phyloP scores from a whole-genome alignment of 2,797 vertebrate genomes.

The Falco biarmicus region DNA sequence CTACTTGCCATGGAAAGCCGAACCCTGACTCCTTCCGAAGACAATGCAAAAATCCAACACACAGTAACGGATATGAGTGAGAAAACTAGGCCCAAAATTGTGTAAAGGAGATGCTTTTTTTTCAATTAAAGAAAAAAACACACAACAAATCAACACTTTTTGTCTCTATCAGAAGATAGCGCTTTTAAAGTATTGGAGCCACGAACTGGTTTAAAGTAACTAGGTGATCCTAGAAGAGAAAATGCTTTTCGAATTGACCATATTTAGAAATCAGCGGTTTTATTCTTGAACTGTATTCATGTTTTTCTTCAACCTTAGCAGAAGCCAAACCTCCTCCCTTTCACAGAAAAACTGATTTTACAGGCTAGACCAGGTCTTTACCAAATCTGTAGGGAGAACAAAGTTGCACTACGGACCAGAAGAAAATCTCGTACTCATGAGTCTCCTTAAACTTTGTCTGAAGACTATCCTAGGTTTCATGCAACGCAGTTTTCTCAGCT shows the following conservation, averaged over 20 bases:
- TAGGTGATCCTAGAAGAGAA: neutral
- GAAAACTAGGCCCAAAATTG: neutral
- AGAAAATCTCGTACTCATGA: neutral
- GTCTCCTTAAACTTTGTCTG: neutral
- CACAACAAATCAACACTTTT: neutral
- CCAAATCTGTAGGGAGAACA: neutral
- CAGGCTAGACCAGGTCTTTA: neutral
- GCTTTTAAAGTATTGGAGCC: neutral
- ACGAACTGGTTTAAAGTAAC: neutral
- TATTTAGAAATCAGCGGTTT: neutral
- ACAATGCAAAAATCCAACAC: neutral
- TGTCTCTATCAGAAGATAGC: neutral
- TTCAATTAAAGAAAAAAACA: neutral
- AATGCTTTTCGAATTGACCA: neutral
- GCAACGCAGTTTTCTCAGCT: neutral
- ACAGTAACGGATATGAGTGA: rapidly evolving
- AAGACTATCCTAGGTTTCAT: neutral
- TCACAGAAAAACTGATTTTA: neutral
- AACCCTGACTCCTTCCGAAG: neutral
- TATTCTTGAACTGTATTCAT: neutral
- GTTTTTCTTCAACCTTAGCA: neutral
- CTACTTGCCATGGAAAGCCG: neutral
- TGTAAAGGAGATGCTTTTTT: neutral
- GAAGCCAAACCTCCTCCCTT: neutral
- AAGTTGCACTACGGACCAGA: neutral